Percentiles rank a stretch among this genome's conserved stretches.
These are phyloP conservation scores for Platyrinchus mystaceus DNA, from an alignment of 2,797 vertebrate species.

Conservation along the genomic window DNA sequence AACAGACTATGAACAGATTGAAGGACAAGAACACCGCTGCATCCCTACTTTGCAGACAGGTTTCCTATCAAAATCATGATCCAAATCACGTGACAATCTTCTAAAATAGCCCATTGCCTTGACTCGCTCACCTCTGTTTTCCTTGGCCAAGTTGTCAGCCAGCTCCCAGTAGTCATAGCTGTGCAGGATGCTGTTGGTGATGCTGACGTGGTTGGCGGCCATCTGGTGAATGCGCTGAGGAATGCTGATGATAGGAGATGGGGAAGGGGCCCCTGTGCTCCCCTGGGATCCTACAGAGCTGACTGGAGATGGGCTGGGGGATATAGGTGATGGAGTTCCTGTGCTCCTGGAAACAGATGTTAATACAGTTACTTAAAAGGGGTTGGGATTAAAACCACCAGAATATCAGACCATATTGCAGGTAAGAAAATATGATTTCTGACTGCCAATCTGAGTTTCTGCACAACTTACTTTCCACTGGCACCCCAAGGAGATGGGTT, in stretches of 20 bases:
- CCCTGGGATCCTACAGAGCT: conserved; percentile 82
- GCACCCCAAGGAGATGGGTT: conserved; percentile 83
- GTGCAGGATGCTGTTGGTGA: conserved; percentile 98
- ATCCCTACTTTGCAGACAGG: background rate
- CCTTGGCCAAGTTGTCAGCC: conserved; percentile 95
- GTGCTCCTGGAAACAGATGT: conserved; percentile 77
- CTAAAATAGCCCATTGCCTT: background rate
- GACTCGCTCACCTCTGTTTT: conserved; percentile 86
- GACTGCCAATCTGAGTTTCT: background rate
- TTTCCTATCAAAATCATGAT: background rate
- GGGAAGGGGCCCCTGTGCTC: conserved; percentile 74
- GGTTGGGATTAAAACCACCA: background rate
- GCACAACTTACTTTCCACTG: conserved; percentile 87
- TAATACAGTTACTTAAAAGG: background rate
- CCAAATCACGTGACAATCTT: background rate
- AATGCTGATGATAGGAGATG: conserved; percentile 90
- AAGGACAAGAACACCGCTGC: background rate
- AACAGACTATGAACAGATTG: background rate
- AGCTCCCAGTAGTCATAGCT: conserved; percentile 99
- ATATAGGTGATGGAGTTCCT: conserved; percentile 81
- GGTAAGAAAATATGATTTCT: background rate
- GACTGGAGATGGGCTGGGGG: conserved; percentile 83
- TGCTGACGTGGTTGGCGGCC: conserved; percentile 97
- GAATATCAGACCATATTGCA: background rate
- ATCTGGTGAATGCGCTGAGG: conserved; percentile 99